These are phyloP conservation scores for Bibio marci DNA, from an alignment of 2,888 invertebrate genomes.

Conservation along the genomic window DNA sequence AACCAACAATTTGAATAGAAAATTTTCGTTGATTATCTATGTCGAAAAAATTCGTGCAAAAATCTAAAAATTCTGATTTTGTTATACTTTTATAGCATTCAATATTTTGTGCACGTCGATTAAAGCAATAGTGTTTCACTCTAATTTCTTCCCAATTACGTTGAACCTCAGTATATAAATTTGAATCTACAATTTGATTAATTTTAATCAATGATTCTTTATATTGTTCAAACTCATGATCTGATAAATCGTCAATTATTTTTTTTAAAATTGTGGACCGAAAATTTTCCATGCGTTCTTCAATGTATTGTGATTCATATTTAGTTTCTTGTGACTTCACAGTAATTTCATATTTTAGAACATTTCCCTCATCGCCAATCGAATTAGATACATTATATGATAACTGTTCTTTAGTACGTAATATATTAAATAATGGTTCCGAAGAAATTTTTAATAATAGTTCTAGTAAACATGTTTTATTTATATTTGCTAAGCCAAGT, in stretches of 20 bases:
- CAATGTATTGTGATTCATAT: slow-evolving; percentile 46
- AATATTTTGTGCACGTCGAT: slow-evolving; percentile 52
- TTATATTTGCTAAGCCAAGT: slow-evolving; percentile 41
- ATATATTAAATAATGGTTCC: slow-evolving; percentile 70
- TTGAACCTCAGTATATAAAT: slow-evolving; percentile 55
- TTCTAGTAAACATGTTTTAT: slow-evolving; percentile 49
- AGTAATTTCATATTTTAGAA: slow-evolving; percentile 61
- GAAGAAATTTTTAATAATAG: slow-evolving; percentile 69
- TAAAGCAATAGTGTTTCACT: slow-evolving; percentile 56
- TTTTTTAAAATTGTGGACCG: slow-evolving; percentile 42
- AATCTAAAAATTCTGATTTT: slow-evolving; percentile 21
- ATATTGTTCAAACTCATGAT: slow-evolving; percentile 40
- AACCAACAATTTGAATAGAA: no score
- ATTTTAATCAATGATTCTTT: slow-evolving; percentile 54
- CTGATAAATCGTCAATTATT: slow-evolving; percentile 37
- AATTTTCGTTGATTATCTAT: slow-evolving; percentile 22
- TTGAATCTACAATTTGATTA: slow-evolving; percentile 58
- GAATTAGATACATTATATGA: slow-evolving; percentile 69
- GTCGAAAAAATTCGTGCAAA: slow-evolving; percentile 14
- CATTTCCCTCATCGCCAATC: slow-evolving; percentile 49
- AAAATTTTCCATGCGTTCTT: slow-evolving; percentile 55
- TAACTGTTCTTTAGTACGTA: slow-evolving; percentile 78
- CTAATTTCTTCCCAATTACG: slow-evolving; percentile 70
- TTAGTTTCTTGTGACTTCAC: slow-evolving; percentile 66
- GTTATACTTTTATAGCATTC: slow-evolving; percentile 19